Evolutionary conservation across 2,797 vertebrate genomes (phyloP).

Genomic region (Propithecus deckenii): DNA sequence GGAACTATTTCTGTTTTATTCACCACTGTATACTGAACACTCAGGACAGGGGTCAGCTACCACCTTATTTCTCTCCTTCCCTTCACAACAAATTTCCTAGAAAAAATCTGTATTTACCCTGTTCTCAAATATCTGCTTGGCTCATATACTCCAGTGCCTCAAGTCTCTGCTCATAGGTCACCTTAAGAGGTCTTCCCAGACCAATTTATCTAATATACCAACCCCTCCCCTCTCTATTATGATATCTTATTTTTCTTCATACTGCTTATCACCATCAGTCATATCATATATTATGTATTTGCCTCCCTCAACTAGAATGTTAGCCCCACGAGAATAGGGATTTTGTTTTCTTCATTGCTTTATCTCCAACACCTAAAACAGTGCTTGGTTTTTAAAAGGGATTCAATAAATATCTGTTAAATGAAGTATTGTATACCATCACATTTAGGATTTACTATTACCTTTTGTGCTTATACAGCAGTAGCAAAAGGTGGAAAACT

Average conservation of each 20-base stretch:
- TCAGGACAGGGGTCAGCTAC: background rate
- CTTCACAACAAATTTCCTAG: conserved; percentile 41
- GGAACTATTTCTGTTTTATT: conserved; percentile 35
- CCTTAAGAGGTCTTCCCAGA: background rate
- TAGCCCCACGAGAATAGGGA: background rate
- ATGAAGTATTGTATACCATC: background rate
- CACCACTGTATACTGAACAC: background rate
- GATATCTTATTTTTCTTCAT: conserved; percentile 30
- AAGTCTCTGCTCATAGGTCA: conserved; percentile 18
- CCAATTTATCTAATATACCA: conserved; percentile 4
- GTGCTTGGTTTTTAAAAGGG: conserved; percentile 39
- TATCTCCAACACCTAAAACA: conserved; percentile 19
- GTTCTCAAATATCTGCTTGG: background rate
- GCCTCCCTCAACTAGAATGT: background rate
- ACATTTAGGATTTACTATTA: conserved; percentile 26
- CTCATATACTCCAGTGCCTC: background rate
- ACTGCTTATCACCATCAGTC: background rate
- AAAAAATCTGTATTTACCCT: conserved; percentile 36
- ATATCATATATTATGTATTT: conserved; percentile 19
- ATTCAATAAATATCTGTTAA: conserved; percentile 18
- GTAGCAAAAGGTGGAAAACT: conserved; percentile 31
- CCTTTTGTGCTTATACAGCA: background rate
- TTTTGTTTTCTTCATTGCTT: conserved; percentile 39
- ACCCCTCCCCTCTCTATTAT: background rate
- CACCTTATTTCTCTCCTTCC: conserved; percentile 22